These are phyloP conservation scores for Oncorhynchus mykiss DNA, from an alignment of 2,113 vertebrate genomes.

Conservation along the genomic window DNA sequence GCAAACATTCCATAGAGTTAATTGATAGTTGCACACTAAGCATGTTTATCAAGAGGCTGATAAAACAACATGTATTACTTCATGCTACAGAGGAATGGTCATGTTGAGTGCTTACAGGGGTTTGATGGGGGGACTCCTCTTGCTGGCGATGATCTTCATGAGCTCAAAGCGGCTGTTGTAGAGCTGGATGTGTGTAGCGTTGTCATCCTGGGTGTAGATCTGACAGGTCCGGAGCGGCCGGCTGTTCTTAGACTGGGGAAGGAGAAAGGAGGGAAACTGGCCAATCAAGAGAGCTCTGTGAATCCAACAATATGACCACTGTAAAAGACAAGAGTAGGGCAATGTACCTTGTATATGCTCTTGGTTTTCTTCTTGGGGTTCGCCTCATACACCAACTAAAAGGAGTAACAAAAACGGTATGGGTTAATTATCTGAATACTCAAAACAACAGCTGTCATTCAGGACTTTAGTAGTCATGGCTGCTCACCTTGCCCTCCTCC, in stretches of 20 bases:
- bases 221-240: slow-evolving; percentile 88
- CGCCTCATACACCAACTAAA: slow-evolving; percentile 88
- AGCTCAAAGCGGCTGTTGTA: slow-evolving; percentile 90
- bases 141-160: slow-evolving; percentile 91
- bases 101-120: slow-evolving; percentile 77
- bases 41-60: not conserved
- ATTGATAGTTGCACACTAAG: not conserved
- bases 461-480: not conserved
- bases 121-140: slow-evolving; percentile 89
- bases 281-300: not conserved
- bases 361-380: slow-evolving; percentile 97
- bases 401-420: not conserved
- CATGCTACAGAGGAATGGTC: not conserved
- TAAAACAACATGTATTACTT: not conserved
- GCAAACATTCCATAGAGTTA: not conserved
- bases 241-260: slow-evolving; percentile 86
- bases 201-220: slow-evolving; percentile 92
- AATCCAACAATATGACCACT: not conserved
- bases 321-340: not conserved
- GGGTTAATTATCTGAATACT: not conserved
- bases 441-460: not conserved
- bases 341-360: slow-evolving; percentile 90
- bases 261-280: not conserved
- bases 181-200: slow-evolving; percentile 86
- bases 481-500: slow-evolving; percentile 89